Base-by-base conservation (phyloP, 2,888 invertebrate species). In the Nomada lathburiana region DNA sequence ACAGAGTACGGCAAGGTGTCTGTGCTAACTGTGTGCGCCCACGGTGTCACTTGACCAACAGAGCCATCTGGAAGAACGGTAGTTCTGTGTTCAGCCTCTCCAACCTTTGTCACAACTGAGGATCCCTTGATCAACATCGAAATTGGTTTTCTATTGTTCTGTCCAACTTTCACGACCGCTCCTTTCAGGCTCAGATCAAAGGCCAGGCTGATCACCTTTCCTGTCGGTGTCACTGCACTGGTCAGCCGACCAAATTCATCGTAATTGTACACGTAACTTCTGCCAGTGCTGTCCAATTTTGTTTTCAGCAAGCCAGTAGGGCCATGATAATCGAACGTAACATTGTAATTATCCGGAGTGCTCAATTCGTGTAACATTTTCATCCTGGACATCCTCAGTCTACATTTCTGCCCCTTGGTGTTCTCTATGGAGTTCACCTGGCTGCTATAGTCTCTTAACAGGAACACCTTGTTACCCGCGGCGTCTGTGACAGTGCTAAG, bases 371-470 rank as follows among this genome's bases (percentile, higher is more conserved):
- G 98, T 18, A 99, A 94, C 96, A 98, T 97, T 92, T 97, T 97
- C 97, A 98, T 98, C 91, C 98, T 96, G 0, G 98, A 98, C 98
- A 99, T 98, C 85, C 97, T 96, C 23, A 99, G 94, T 70, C 98
- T 95, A 88, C 98, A 98, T 93, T 98, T 98, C 91, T 98, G 98
- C 0, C 98, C 98, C 93, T 98, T 98, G 0, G 98, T 98, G 89
- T 98, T 98, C 93, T 98, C 98, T 89, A 98, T 98, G 0, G 98
- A 98, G 91, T 98, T 98, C 0, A 98, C 98, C 89, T 97, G 97
- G 78, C 97, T 97, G 9, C 97, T 97, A 92, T 97, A 97, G 92
- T 98, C 98, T 47, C 98, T 95, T 13, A 98, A 94, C 18, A 98
- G 93, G 94, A 98, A 98, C 0, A 98, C 97, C 94, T 98, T 97